These are phyloP conservation scores for Iphiclides podalirius DNA, from an alignment of 2,888 invertebrate genomes.

Conservation along the genomic window DNA sequence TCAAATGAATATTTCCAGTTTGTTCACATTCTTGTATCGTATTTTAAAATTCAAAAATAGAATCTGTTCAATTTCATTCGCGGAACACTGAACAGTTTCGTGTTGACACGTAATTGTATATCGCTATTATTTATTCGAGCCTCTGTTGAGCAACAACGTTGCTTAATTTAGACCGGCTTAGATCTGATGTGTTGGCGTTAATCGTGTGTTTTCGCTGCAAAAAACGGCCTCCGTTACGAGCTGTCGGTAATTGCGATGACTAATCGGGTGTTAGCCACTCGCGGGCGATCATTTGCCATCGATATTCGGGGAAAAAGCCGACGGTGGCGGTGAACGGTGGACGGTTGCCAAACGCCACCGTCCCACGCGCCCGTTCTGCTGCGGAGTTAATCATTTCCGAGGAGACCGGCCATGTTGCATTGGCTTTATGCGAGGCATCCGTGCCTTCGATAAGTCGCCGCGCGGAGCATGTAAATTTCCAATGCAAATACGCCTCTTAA, in stretches of 20 bases:
- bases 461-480: conserved; percentile 74
- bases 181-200: neutral
- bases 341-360: too few relatives aligned
- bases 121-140: too few relatives aligned
- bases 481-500: conserved; percentile 72
- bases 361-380: neutral
- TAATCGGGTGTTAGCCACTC: too few relatives aligned
- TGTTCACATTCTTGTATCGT: too few relatives aligned
- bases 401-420: conserved; percentile 15
- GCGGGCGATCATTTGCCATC: too few relatives aligned
- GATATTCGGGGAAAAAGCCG: too few relatives aligned
- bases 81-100: too few relatives aligned
- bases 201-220: neutral
- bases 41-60: too few relatives aligned
- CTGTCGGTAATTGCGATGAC: neutral
- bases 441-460: conserved; percentile 65
- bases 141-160: neutral
- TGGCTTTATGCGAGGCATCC: conserved; percentile 26
- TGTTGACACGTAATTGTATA: too few relatives aligned
- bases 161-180: neutral
- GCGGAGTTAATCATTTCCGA: conserved; percentile 33
- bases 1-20: too few relatives aligned
- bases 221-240: neutral
- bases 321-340: too few relatives aligned
- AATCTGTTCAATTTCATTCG: too few relatives aligned